Base-by-base conservation (phyloP, 1,140 invertebrate genomes). In the Ganaspis sp. region DNA sequence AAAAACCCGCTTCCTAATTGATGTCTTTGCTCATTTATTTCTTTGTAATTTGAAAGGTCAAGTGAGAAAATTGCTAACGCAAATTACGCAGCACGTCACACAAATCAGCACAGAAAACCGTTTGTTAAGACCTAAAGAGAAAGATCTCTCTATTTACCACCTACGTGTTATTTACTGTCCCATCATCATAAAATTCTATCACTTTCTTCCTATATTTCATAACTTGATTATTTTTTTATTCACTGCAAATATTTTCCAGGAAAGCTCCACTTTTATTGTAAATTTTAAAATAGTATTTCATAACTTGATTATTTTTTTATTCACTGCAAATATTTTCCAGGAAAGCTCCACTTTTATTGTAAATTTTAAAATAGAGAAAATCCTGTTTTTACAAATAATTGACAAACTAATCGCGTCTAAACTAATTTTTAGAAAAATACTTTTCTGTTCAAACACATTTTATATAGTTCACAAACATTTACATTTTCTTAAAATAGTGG, bases 91-190 rank as follows among this genome's bases (percentile, higher is more conserved):
- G 37, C 49, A 15, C 8, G 45, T 78, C 64, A 71, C 21, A 37
- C 71, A 76, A 71, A 75, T 75, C 42, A 54, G 40, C 70, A 72
- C 72, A 49, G 72, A 72, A 70, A 76, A 71, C 75, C 72, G 45
- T 79, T 69, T 21, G 45, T 76, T 19, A 21, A 29, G 19, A 37
- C 49, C 3, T 29, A 64, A 64, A 29, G 58, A 64, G 58, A 64
- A 29, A 29, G 26, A 64, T 29, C 58, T 64, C 58, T 21, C n/a
- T 38, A 34, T 64, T 75, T 26, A 38, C 34, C 69, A 45, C 64
- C 40, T 40, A 21, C 40, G 23, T 26, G 45, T 23, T 77, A 49
- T 70, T 75, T 78, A 77, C 83, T 83, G 80, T 84, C 83, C 76
- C 69, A 69, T 71, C 71, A 58, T 69, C 71, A 70, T 74, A 49